Evolutionary conservation across 64 coral and sea anemone species (phyloP), one percentile per base, ranked within the genome.

Genomic region (Astreopora myriophthalma): DNA sequence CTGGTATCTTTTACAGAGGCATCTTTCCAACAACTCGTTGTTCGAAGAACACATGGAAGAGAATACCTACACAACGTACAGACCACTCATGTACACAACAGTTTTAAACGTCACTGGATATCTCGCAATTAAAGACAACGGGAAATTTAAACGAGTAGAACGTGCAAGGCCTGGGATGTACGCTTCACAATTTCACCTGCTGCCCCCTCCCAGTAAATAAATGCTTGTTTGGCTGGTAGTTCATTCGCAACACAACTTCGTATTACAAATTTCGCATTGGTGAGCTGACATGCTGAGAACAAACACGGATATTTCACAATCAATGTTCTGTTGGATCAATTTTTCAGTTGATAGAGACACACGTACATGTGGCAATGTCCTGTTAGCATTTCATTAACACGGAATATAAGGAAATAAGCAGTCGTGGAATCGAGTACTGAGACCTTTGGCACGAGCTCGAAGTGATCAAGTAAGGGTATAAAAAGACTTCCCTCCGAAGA

Each of bases 111-210:
- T n/a, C 55, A 83, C 79, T 19, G 79, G 79, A 8, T 83, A 23
- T 24, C 57, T 83, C 8, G 79, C 79, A 22, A 83, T 83, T 11
- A 83, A 83, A 65, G 57, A 64, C 8, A 83, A 83, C 22, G 79
- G 79, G 7, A 83, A 83, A 20, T 83, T 83, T 32, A 83, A 57
- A 64, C 32, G 79, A 83, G 49, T 83, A 6, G 79, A 83, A 25
- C 52, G 79, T 11, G 20, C 79, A 22, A 37, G 13, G 10, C 7
- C 79, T 4, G 79, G 79, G 8, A 83, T 83, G 79, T 34, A 83
- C 8, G 79, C 79, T 2, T 38, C 79, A 11, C 79, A 83, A 22
- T 83, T 83, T n/a, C 20, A 8, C 0, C 38, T 83, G 26, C 14
- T 83, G 34, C 5, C 8, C 1, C 20, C 3, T 16, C n/a, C n/a